phyloP scores from a whole-genome alignment of 2,888 invertebrate genomes.

The Mesochorus sp. region DNA sequence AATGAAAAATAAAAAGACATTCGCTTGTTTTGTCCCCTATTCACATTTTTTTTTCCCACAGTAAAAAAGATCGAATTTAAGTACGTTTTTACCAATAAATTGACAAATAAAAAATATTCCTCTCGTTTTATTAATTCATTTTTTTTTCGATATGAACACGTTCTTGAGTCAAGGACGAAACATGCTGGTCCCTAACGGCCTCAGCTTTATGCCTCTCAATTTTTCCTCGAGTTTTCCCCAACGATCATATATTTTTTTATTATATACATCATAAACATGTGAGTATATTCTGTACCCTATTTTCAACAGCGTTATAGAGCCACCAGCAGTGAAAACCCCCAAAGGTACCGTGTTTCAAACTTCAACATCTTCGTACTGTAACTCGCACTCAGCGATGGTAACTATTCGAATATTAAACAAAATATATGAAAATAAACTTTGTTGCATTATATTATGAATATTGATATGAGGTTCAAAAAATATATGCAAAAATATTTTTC shows the following conservation, averaged over 20 bases:
- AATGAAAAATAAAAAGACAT: constrained; percentile 11
- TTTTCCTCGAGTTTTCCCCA: neutral
- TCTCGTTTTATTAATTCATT: neutral
- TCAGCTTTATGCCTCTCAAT: constrained; percentile 6
- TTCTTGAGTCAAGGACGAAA: neutral
- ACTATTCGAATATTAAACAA: neutral
- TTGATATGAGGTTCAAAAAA: too few species aligned
- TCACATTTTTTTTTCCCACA: neutral
- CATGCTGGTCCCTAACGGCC: neutral
- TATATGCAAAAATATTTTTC: neutral
- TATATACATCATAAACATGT: too few species aligned
- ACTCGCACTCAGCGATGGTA: neutral
- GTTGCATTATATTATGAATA: neutral
- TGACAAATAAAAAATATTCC: neutral
- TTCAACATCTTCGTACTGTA: neutral
- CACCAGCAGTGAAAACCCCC: constrained; percentile 63
- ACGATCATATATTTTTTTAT: constrained; percentile 1
- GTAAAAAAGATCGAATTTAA: neutral
- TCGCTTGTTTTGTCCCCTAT: neutral
- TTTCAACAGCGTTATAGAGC: constrained; percentile 45
- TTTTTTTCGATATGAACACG: neutral
- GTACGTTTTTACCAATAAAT: neutral
- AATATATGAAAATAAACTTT: neutral
- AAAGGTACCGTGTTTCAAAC: constrained; percentile 48
- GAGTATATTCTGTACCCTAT: constrained; percentile 7